Evolutionary conservation across 2,797 vertebrate species (phyloP).

Genomic region (Morelia viridis): DNA sequence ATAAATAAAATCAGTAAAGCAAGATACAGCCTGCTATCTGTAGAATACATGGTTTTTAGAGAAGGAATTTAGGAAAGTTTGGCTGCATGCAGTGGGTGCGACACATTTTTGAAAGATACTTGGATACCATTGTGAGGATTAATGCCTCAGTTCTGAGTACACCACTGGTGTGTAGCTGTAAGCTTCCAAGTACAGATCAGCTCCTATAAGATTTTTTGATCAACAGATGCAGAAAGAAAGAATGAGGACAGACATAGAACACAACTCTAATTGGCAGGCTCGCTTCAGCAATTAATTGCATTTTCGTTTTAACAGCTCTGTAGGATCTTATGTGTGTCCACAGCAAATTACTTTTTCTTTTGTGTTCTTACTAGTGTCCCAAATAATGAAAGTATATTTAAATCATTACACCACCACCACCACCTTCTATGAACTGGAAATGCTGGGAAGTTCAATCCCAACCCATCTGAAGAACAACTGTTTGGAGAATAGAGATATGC

Average conservation of each 20-base stretch:
- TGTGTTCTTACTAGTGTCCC: not conserved
- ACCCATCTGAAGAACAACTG: not conserved
- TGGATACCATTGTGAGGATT: not conserved
- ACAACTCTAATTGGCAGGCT: not conserved
- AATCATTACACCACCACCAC: not conserved
- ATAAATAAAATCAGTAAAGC: not conserved
- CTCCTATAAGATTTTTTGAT: not conserved
- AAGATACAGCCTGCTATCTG: not conserved
- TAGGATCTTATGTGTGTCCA: not conserved
- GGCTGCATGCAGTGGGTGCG: not conserved
- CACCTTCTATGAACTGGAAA: not conserved
- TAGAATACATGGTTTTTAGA: not conserved
- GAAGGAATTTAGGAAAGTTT: not conserved
- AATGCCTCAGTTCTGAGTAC: not conserved
- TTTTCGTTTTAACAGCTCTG: not conserved
- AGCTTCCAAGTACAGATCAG: not conserved
- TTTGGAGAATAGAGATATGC: not conserved
- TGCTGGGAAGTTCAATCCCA: not conserved
- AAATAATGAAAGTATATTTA: not conserved
- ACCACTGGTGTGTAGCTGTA: not conserved
- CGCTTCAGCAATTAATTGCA: not conserved
- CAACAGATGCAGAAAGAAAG: not conserved
- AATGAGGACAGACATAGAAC: not conserved
- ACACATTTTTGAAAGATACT: not conserved
- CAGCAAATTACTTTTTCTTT: not conserved